Conservation (phyloP, 2,888 invertebrate genomes). For the Halictus quadricinctus region DNA sequence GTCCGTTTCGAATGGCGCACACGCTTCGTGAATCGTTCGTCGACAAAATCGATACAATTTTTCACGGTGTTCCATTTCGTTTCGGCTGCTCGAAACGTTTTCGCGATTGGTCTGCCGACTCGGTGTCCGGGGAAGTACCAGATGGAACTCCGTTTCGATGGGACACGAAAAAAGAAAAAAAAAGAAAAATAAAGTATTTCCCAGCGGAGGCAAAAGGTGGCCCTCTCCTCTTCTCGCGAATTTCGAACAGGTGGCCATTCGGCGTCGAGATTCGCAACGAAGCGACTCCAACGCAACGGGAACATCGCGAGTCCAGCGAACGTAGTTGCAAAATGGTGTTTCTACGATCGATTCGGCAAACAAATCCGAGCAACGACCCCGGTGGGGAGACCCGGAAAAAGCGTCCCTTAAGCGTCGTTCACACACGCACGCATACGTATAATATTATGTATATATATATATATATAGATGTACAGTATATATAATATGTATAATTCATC, state of each 20-base stretch:
- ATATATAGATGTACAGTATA: not conserved
- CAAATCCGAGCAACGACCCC: slow-evolving; percentile 36
- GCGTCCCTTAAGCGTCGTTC: slow-evolving; percentile 38
- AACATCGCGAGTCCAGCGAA: slow-evolving; percentile 10
- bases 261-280: slow-evolving; percentile 16
- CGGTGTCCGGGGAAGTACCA: slow-evolving; percentile 11
- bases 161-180: slow-evolving; percentile 10
- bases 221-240: not conserved
- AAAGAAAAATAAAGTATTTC: no score
- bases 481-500: slow-evolving; percentile 26
- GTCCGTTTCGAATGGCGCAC: not conserved
- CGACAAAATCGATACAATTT: not conserved
- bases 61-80: not conserved
- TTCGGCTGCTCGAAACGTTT: not conserved
- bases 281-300: not conserved
- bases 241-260: slow-evolving; percentile 11
- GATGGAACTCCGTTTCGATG: slow-evolving; percentile 31
- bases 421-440: slow-evolving; percentile 39
- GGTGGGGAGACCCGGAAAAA: slow-evolving; percentile 21
- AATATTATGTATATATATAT: slow-evolving; percentile 11
- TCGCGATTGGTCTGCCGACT: not conserved
- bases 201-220: not conserved
- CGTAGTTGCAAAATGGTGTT: slow-evolving; percentile 32
- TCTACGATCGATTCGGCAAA: slow-evolving; percentile 42
- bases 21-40: not conserved